Percentiles rank a stretch among this genome's conserved stretches.
phyloP scores from a whole-genome alignment of 1,140 invertebrate species.

The Mizuhopecten yessoensis region DNA sequence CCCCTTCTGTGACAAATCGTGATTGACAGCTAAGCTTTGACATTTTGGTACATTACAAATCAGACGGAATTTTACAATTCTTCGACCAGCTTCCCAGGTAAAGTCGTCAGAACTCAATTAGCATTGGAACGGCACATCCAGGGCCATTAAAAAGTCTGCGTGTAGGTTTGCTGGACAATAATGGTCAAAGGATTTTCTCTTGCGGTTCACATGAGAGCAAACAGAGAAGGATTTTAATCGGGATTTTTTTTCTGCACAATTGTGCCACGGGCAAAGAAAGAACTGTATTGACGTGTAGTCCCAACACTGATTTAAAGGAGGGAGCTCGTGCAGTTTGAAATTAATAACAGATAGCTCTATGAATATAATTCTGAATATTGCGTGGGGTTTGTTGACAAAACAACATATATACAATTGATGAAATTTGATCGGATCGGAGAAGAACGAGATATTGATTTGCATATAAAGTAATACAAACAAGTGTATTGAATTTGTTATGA shows the following conservation, averaged over 20 bases:
- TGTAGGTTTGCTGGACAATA: not conserved
- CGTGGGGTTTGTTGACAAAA: not conserved
- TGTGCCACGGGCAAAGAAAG: not conserved
- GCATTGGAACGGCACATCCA: not conserved
- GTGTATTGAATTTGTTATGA: not conserved
- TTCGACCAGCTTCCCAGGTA: not conserved
- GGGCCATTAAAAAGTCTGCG: not conserved
- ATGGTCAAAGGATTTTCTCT: not conserved
- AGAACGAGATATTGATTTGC: not conserved
- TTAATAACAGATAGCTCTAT: not conserved
- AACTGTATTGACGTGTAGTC: not conserved
- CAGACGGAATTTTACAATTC: not conserved
- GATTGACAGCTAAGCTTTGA: not conserved
- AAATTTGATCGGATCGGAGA: not conserved
- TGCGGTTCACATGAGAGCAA: not conserved
- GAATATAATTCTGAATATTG: not conserved
- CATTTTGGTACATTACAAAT: not conserved
- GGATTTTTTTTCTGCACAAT: not conserved
- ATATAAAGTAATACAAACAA: not conserved
- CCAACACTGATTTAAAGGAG: not conserved
- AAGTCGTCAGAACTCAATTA: not conserved
- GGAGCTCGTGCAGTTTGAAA: not conserved
- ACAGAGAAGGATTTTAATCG: not conserved
- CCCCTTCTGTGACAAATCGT: not conserved
- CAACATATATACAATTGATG: not conserved